Evolutionary conservation across 2,113 vertebrate species (phyloP).

Genomic region (Chionomys nivalis): DNA sequence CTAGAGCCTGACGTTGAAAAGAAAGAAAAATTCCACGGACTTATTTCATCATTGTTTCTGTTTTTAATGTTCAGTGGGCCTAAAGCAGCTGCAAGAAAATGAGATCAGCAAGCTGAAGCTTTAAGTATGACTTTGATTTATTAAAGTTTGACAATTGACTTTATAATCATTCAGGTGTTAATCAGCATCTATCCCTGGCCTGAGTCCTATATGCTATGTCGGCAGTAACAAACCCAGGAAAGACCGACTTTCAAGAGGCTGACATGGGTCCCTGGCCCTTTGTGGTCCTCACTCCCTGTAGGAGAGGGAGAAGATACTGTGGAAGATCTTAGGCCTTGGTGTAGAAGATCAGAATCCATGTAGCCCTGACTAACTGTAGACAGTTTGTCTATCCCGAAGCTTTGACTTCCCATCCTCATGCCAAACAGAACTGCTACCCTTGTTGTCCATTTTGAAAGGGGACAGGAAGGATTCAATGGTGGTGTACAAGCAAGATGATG

Average conservation of each 20-base stretch:
- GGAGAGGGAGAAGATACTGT: not conserved
- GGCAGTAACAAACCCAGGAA: not conserved
- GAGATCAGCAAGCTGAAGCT: conserved; percentile 6
- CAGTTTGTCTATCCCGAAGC: not conserved
- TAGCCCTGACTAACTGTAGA: not conserved
- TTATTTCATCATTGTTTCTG: conserved; percentile 31
- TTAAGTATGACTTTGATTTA: not conserved
- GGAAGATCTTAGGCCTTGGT: not conserved
- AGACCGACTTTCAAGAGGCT: not conserved
- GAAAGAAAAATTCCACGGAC: not conserved
- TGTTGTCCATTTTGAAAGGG: not conserved
- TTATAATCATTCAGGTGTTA: conserved; percentile 41
- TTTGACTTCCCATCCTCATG: not conserved
- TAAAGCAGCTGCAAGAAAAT: conserved; percentile 50
- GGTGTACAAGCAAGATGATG: not conserved
- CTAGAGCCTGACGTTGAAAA: conserved; percentile 61
- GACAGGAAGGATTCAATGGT: not conserved
- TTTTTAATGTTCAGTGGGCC: conserved; percentile 44
- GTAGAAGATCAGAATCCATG: not conserved
- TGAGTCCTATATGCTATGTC: not conserved
- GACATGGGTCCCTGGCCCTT: not conserved
- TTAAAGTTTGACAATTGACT: conserved; percentile 56
- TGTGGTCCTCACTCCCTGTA: not conserved
- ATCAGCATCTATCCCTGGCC: not conserved
- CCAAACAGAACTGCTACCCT: not conserved